Percentiles rank a stretch among this genome's conserved stretches.
Conservation (phyloP, 2,113 vertebrate genomes). For the Saccopteryx leptura region DNA sequence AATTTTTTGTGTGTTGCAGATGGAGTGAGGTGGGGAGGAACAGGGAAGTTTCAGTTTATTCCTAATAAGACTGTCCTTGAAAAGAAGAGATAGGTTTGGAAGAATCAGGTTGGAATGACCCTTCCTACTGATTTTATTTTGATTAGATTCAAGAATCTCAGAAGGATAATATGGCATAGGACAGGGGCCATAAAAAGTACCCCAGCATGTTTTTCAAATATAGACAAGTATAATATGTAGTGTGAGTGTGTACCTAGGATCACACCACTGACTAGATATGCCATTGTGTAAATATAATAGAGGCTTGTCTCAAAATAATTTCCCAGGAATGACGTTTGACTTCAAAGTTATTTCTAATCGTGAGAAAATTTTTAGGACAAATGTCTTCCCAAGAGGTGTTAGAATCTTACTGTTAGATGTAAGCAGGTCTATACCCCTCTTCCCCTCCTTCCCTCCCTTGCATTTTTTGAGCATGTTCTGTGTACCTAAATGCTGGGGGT, state of each 20-base stretch:
- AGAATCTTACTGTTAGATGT: not conserved
- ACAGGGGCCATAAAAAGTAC: not conserved
- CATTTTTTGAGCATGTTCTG: not conserved
- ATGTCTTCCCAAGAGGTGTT: not conserved
- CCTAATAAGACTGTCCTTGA: not conserved
- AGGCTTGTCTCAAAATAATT: not conserved
- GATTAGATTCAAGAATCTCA: not conserved
- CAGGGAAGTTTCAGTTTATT: not conserved
- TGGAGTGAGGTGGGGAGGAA: not conserved
- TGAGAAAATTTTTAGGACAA: not conserved
- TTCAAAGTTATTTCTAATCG: conserved; percentile 10
- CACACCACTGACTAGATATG: not conserved
- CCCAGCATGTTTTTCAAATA: not conserved
- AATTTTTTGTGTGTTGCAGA: not conserved
- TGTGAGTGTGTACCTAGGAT: not conserved
- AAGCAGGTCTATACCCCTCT: not conserved
- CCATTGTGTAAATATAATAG: not conserved
- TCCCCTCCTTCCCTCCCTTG: not conserved
- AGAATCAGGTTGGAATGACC: not conserved
- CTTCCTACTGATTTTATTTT: not conserved
- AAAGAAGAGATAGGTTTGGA: not conserved
- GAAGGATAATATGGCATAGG: not conserved
- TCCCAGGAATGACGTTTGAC: not conserved
- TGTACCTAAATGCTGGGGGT: not conserved
- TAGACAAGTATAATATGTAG: not conserved